Evolutionary conservation across 2,888 invertebrate genomes (phyloP).

Genomic region (Unio delphinus): DNA sequence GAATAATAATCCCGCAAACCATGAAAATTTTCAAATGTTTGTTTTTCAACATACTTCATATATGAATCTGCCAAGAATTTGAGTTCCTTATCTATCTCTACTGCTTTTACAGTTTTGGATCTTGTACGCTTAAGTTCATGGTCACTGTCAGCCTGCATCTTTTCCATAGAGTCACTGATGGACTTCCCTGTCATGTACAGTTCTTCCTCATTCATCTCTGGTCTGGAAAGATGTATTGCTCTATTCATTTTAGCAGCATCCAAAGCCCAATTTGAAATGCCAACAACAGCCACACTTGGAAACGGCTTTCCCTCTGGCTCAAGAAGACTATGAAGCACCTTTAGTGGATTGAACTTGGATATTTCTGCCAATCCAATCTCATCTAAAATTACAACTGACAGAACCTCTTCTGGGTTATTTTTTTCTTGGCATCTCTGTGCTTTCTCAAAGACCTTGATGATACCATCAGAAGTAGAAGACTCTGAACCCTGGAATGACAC

Average conservation of each 20-base stretch:
- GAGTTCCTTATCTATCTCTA: too few species aligned
- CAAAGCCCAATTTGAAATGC: conserved; percentile 56
- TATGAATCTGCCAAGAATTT: too few species aligned
- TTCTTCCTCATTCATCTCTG: conserved; percentile 49
- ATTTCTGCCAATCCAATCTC: conserved; percentile 59
- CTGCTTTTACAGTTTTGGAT: too few species aligned
- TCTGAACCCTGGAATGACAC: conserved; percentile 55
- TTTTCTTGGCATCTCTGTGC: conserved; percentile 43
- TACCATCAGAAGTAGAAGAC: conserved; percentile 56
- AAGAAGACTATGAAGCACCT: conserved; percentile 51
- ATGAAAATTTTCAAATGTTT: too few species aligned
- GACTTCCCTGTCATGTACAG: conserved; percentile 42
- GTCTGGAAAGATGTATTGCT: conserved; percentile 53
- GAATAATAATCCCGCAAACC: too few species aligned
- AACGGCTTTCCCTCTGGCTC: conserved; percentile 40
- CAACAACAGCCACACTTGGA: conserved; percentile 53
- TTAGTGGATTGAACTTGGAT: conserved; percentile 54
- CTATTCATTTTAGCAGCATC: conserved; percentile 64
- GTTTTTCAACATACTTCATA: too few species aligned
- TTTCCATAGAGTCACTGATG: conserved; percentile 32
- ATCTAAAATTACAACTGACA: conserved; percentile 56
- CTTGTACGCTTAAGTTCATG: too few species aligned
- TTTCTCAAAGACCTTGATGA: conserved; percentile 52
- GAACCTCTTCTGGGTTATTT: conserved; percentile 28
- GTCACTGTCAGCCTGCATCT: background rate